Percentiles rank a stretch among this genome's conserved stretches.
phyloP scores from a whole-genome alignment of 2,797 vertebrate genomes.

The Spinus pinus region DNA sequence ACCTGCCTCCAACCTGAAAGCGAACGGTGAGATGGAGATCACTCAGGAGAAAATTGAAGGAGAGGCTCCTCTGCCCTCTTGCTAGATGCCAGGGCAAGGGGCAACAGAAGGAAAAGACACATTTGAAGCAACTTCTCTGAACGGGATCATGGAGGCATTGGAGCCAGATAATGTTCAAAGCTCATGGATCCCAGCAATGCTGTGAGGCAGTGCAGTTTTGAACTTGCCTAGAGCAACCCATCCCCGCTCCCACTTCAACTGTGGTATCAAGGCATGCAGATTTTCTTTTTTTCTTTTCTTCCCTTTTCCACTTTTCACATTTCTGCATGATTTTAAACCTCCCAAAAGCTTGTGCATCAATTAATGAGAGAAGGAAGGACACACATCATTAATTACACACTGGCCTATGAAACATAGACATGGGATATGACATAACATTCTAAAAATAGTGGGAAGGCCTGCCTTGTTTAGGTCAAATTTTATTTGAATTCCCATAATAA shows the following conservation, averaged over 20 bases:
- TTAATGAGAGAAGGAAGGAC: constrained; percentile 24
- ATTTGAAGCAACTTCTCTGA: constrained; percentile 4
- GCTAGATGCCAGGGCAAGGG: constrained; percentile 26
- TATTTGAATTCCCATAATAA: constrained; percentile 10
- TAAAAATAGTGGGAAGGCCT: constrained; percentile 16
- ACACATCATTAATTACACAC: constrained; percentile 14
- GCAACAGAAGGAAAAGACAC: neutral
- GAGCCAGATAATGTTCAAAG: constrained; percentile 9
- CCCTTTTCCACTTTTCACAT: neutral
- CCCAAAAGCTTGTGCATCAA: constrained; percentile 6
- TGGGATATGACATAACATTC: neutral
- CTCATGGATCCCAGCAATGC: neutral
- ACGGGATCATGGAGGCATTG: neutral
- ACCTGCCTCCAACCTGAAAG: constrained; percentile 44
- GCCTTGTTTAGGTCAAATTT: constrained; percentile 20
- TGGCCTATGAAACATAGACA: neutral
- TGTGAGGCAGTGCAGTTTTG: neutral
- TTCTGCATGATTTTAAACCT: constrained; percentile 25
- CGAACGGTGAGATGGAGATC: neutral
- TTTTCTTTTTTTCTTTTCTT: neutral
- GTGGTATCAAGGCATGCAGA: neutral
- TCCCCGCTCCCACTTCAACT: neutral
- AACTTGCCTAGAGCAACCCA: neutral
- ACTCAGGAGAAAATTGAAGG: constrained; percentile 39
- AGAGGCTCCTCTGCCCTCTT: constrained; percentile 49